phyloP scores from a whole-genome alignment of 2,113 vertebrate species.

The Xenotilapia caudafasciata region DNA sequence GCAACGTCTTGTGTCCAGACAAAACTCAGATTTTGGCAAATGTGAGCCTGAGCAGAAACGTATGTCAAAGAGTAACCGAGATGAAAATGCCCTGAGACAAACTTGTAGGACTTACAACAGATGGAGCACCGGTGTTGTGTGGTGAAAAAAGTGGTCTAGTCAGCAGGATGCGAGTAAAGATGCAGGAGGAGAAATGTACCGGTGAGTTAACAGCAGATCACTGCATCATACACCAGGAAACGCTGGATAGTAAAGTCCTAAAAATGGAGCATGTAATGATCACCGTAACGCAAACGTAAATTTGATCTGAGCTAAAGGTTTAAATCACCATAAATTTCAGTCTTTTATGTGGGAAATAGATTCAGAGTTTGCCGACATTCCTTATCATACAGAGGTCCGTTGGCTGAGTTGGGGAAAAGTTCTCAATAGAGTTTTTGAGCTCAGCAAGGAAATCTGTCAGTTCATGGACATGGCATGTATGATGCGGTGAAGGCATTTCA shows the following conservation, averaged over 20 bases:
- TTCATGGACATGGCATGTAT: not conserved
- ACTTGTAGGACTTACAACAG: not conserved
- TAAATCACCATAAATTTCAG: not conserved
- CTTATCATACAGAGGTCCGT: not conserved
- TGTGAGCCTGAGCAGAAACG: not conserved
- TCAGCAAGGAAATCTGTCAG: not conserved
- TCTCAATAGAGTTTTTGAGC: not conserved
- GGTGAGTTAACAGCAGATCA: not conserved
- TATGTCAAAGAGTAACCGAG: not conserved
- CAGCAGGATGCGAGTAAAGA: not conserved
- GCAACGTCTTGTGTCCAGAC: not conserved
- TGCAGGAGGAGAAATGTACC: not conserved
- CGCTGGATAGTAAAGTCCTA: rapidly evolving
- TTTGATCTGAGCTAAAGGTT: not conserved
- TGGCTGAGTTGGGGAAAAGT: not conserved
- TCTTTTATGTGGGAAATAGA: not conserved
- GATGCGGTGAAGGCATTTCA: no score
- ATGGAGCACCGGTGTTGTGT: not conserved
- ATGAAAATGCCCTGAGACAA: not conserved
- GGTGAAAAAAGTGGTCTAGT: not conserved
- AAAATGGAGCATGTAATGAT: not conserved
- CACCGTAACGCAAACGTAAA: not conserved
- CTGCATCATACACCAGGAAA: not conserved
- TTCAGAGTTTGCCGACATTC: not conserved
- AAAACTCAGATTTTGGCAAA: not conserved